Percentiles rank a stretch among this genome's conserved stretches.
Conservation (phyloP, 2,888 invertebrate genomes). For the Tetragonula carbonaria region DNA sequence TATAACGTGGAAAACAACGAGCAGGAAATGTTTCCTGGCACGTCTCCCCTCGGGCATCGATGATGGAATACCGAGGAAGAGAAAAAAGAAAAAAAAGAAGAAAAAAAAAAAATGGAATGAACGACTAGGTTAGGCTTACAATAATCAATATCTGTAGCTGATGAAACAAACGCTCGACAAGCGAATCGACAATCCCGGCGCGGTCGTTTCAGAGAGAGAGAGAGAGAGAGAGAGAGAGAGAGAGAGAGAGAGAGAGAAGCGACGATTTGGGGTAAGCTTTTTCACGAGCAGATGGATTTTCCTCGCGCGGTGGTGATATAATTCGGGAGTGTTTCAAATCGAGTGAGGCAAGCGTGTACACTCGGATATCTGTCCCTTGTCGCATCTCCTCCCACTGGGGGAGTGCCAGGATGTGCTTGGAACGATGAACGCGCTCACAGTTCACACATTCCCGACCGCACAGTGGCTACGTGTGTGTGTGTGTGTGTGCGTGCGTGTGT, state of each 20-base stretch:
- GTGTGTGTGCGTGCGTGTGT: neutral
- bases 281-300: conserved; percentile 34
- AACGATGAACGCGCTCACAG: conserved; percentile 80
- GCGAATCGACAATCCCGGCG: neutral
- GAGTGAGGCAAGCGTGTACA: conserved; percentile 59
- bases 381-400: conserved; percentile 80
- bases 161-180: conserved; percentile 41
- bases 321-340: conserved; percentile 66
- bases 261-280: conserved; percentile 52
- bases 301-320: conserved; percentile 65
- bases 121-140: conserved; percentile 37
- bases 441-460: conserved; percentile 69
- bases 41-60: conserved; percentile 37
- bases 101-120: conserved; percentile 13
- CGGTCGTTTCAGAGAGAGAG: too few species aligned
- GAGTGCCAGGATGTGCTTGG: conserved; percentile 84
- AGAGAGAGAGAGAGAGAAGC: neutral
- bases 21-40: conserved; percentile 5
- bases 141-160: conserved; percentile 56
- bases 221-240: neutral
- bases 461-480: neutral
- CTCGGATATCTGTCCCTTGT: conserved; percentile 79
- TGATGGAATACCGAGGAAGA: conserved; percentile 25
- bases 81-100: too few species aligned
- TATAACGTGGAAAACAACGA: neutral